phyloP scores from a whole-genome alignment of 2,888 invertebrate genomes.

The Leucania comma region DNA sequence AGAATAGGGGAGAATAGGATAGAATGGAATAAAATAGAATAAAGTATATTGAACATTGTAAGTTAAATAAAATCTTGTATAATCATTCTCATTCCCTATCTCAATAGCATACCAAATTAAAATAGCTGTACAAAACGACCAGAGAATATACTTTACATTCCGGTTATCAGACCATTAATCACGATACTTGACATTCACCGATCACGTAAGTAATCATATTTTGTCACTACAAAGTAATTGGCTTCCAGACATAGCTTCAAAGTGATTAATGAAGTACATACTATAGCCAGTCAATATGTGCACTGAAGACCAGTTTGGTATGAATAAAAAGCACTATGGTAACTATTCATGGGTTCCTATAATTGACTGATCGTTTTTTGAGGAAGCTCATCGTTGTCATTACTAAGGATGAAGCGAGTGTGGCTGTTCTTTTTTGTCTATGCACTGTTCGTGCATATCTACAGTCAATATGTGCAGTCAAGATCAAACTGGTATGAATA shows the following conservation, averaged over 20 bases:
- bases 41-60: too few relatives aligned
- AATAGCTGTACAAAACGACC: constrained; percentile 28
- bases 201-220: constrained; percentile 52
- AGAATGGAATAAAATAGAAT: too few relatives aligned
- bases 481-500: not conserved
- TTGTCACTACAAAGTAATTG: constrained; percentile 52
- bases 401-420: not conserved
- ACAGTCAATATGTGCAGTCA: constrained; percentile 4
- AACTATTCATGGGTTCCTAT: not conserved
- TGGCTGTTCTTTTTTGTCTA: not conserved
- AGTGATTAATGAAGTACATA: constrained; percentile 36
- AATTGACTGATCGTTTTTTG: not conserved
- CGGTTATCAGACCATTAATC: constrained; percentile 48
- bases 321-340: constrained; percentile 1
- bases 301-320: not conserved
- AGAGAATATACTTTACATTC: constrained; percentile 32
- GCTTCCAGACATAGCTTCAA: constrained; percentile 36
- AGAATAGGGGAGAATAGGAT: too few relatives aligned
- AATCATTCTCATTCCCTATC: not conserved
- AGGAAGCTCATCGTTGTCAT: not conserved
- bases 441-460: too few relatives aligned
- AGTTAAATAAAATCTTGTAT: too few relatives aligned
- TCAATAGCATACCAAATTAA: constrained; percentile 27
- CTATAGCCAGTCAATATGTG: constrained; percentile 5
- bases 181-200: constrained; percentile 43